Base-by-base conservation (phyloP, 2,888 invertebrate species). In the Chamaedrilus cognettii region DNA sequence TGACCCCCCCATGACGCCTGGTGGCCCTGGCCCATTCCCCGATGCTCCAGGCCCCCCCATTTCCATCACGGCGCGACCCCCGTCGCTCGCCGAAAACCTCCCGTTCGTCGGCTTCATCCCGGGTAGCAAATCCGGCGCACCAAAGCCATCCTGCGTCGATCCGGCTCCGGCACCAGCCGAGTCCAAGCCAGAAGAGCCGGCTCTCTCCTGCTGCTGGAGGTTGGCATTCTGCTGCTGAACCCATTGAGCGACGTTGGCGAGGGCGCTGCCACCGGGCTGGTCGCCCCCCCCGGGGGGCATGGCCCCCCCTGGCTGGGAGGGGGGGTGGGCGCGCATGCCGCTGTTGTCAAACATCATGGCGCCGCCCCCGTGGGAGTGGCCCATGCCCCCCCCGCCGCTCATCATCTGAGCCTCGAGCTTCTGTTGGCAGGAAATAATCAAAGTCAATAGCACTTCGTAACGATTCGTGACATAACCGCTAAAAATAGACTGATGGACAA, bases 211-310 rank as follows among this genome's bases (percentile, higher is more conserved):
- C 23, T 35, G 60, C 42, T 68, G 64, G n/a, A 69, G 62, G 56
- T 55, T 66, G n/a, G 66, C 68, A 56, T 81, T 80, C 71, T 80
- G 80, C 66, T 80, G 79, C 67, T 80, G 80, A 23, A 80, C 80
- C 82, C 82, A 82, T 75, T 80, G 79, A 64, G 76, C 78, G 64
- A 79, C 79, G 59, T 75, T 74, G 56, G 74, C 73, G 60, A 76
- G 75, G 2, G 76, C 74, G 56, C 76, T 72, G 73, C 73, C 28
- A 69, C 74, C 73, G 62, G 67, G 32, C 65, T 34, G 34, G 3
- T 35, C 42, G 19, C 42, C 42, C 42, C 42, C 42, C 11, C 42
- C 42, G 19, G 11, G n/a, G n/a, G n/a, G n/a, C n/a, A n/a, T n/a
- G n/a, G n/a, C n/a, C n/a, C n/a, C n/a, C n/a, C n/a, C n/a, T n/a